Evolutionary conservation across 2,113 vertebrate genomes (phyloP).

Genomic region (Lethenteron camtschaticum): DNA sequence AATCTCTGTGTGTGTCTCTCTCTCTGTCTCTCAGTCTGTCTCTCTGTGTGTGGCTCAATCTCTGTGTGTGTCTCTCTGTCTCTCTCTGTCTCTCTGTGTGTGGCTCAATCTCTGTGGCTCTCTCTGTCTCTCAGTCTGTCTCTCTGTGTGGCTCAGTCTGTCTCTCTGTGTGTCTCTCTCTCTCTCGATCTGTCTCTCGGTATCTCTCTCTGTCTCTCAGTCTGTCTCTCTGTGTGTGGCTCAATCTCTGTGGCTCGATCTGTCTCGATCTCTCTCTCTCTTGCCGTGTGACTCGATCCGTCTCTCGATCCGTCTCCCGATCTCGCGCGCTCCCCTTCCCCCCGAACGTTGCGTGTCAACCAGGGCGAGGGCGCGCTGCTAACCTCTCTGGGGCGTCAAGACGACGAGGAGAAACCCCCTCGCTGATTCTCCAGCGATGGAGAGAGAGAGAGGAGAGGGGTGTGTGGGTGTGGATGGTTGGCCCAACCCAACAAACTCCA

Average conservation of each 20-base stretch:
- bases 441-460: too few species aligned
- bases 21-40: background rate
- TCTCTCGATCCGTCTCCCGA: background rate
- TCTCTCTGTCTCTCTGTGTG: constrained; percentile 4
- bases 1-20: background rate
- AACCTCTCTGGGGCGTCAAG: too few species aligned
- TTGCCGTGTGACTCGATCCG: background rate
- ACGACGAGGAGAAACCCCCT: too few species aligned
- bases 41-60: background rate
- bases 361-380: too few species aligned
- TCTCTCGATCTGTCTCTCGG: too few species aligned
- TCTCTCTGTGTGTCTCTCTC: too few species aligned
- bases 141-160: background rate
- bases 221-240: too few species aligned
- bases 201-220: too few species aligned
- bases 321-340: constrained; percentile 1
- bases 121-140: background rate
- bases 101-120: background rate
- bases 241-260: background rate
- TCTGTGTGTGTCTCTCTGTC: background rate
- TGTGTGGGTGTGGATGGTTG: too few species aligned
- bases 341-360: background rate
- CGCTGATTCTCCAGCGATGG: too few species aligned
- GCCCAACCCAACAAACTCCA: too few species aligned
- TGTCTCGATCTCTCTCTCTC: background rate